These are phyloP conservation scores for Amorpha juglandis DNA, from an alignment of 2,888 invertebrate genomes.

Conservation along the genomic window DNA sequence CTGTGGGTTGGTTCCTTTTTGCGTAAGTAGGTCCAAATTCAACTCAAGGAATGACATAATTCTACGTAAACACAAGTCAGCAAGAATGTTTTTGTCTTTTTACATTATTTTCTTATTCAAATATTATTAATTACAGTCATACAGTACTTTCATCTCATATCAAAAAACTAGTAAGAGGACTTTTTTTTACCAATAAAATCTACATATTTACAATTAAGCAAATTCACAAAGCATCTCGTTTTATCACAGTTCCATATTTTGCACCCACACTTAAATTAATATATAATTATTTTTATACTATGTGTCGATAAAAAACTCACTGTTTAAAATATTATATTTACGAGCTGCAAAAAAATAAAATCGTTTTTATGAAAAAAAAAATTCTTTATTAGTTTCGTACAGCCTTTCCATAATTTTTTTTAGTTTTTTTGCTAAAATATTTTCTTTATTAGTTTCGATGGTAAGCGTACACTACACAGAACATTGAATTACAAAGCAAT, in stretches of 20 bases:
- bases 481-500: too few relatives aligned
- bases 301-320: conserved; percentile 14
- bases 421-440: too few relatives aligned
- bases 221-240: conserved; percentile 64
- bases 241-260: conserved; percentile 77
- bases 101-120: conserved; percentile 19
- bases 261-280: conserved; percentile 61
- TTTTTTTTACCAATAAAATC: background rate
- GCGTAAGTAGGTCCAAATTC: too few relatives aligned
- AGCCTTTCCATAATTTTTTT: too few relatives aligned
- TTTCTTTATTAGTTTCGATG: too few relatives aligned
- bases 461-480: too few relatives aligned
- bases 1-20: too few relatives aligned
- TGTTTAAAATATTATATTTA: background rate
- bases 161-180: conserved; percentile 8
- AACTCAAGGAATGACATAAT: conserved; percentile 6
- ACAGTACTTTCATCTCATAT: conserved; percentile 5
- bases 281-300: conserved; percentile 18
- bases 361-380: too few relatives aligned
- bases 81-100: conserved; percentile 24
- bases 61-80: background rate
- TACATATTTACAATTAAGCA: conserved; percentile 47
- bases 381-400: too few relatives aligned
- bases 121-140: conserved; percentile 7
- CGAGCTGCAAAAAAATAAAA: too few relatives aligned